Evolutionary conservation across 2,888 invertebrate species (phyloP), one percentile per base, ranked within the genome.

Genomic region (Cataglyphis albicans): DNA sequence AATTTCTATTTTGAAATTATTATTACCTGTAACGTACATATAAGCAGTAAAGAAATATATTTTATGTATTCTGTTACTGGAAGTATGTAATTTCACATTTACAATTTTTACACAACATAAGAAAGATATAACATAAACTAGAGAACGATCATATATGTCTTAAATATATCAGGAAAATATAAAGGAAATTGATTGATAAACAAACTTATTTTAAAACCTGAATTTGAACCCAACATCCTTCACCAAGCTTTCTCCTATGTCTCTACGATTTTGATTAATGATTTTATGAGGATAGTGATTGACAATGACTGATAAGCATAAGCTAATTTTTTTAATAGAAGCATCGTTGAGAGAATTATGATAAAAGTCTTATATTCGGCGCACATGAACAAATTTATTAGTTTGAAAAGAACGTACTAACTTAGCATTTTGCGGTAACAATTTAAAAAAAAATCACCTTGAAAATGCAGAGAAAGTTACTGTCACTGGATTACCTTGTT

Each of bases 401-500:
- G 32, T 41, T 12, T 12, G 25, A 7, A 78, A 55, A 78, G 4
- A 44, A 32, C 5, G 7, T 76, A 78, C 32, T 57, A 32, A 21
- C n/a, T 4, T 6, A 32, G 52, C 57, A 63, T 80, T 35, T 68
- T n/a, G 72, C 73, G 82, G 32, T 84, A 86, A 78, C 78, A 86
- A 35, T 44, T 81, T 76, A 65, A 59, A 68, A 83, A 68, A 87
- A 59, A 68, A 41, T 86, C 81, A 86, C 74, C 80, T 88, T 55
- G 80, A 52, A 68, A 74, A 82, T 86, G 63, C 41, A 63, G 76
- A 72, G 55, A 57, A 44, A 68, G 65, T 81, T 86, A 87, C 75
- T 81, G 74, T 61, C 76, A 67, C 76, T 88, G 82, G 83, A 92
- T 94, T 94, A 94, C 94, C 94, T 94, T 94, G 90, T 92, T 92